Percentiles rank a stretch among this genome's conserved stretches.
Evolutionary conservation across 2,888 invertebrate genomes (phyloP).

Genomic region (Andrena camellia): DNA sequence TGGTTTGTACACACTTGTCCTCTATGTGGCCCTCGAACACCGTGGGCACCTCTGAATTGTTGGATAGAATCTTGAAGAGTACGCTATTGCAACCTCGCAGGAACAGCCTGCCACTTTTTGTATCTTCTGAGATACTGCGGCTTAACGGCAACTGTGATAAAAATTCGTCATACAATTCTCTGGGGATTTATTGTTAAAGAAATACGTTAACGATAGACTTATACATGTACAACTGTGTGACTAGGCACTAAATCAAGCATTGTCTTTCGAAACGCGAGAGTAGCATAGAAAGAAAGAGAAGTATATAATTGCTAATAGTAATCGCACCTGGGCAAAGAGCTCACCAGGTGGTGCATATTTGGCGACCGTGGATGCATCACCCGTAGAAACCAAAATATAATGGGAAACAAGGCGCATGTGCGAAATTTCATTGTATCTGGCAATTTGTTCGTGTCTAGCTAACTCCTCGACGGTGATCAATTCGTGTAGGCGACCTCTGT

Average conservation of each 20-base stretch:
- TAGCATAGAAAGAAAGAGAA: background rate
- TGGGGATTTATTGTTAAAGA: background rate
- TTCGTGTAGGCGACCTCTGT: conserved; percentile 91
- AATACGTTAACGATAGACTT: background rate
- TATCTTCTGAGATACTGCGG: conserved; percentile 93
- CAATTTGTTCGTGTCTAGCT: conserved; percentile 90
- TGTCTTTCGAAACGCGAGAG: background rate
- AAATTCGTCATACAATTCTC: conserved; percentile 37
- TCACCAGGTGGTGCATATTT: conserved; percentile 92
- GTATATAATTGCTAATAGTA: conserved; percentile 34
- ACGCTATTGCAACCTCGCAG: conserved; percentile 91
- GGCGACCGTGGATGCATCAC: conserved; percentile 90
- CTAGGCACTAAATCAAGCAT: background rate
- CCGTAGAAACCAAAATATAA: conserved; percentile 90
- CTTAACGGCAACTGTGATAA: conserved; percentile 87
- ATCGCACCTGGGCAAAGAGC: conserved; percentile 88
- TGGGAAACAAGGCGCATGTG: conserved; percentile 88
- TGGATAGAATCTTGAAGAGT: conserved; percentile 84
- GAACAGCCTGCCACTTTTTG: conserved; percentile 92
- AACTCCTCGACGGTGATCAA: conserved; percentile 92
- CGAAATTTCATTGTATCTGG: conserved; percentile 89
- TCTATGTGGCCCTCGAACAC: conserved; percentile 91
- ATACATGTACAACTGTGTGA: background rate
- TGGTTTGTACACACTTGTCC: conserved; percentile 92
- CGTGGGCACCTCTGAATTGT: background rate